Percentiles rank a stretch among this genome's conserved stretches.
Conservation (phyloP, 2,113 vertebrate genomes). For the Halichoeres trimaculatus region DNA sequence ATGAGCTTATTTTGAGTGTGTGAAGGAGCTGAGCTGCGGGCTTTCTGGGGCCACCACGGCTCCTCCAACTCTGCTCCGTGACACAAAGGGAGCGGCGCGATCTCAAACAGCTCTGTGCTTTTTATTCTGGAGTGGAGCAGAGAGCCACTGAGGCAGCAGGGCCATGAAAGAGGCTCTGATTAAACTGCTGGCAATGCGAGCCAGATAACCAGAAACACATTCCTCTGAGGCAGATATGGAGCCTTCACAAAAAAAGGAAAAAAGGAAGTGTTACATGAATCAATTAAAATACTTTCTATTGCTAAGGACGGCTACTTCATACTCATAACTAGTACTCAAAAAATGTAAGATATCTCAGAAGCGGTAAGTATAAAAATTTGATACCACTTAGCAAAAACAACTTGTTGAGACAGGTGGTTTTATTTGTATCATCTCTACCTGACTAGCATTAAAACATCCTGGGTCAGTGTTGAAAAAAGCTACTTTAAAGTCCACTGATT, state of each 20-base stretch:
- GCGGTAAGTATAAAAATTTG: too few species aligned
- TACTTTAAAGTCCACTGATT: too few species aligned
- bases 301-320: not conserved
- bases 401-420: too few species aligned
- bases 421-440: too few species aligned
- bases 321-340: too few species aligned
- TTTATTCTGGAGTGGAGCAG: constrained; percentile 37
- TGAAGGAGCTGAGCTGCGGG: constrained; percentile 30
- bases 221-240: constrained; percentile 3
- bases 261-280: constrained; percentile 2
- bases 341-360: too few species aligned
- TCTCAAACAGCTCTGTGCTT: constrained; percentile 42
- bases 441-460: too few species aligned
- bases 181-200: constrained; percentile 36
- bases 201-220: constrained; percentile 22
- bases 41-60: constrained; percentile 55
- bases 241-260: not conserved
- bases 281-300: not conserved
- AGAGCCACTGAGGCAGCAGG: constrained; percentile 35
- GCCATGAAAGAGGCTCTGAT: constrained; percentile 45
- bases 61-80: constrained; percentile 42
- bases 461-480: too few species aligned
- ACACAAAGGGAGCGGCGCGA: constrained; percentile 32
- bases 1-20: constrained; percentile 17
- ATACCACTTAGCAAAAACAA: too few species aligned